Base-by-base conservation (phyloP, 1,140 invertebrate species). In the Heliconius himera region DNA sequence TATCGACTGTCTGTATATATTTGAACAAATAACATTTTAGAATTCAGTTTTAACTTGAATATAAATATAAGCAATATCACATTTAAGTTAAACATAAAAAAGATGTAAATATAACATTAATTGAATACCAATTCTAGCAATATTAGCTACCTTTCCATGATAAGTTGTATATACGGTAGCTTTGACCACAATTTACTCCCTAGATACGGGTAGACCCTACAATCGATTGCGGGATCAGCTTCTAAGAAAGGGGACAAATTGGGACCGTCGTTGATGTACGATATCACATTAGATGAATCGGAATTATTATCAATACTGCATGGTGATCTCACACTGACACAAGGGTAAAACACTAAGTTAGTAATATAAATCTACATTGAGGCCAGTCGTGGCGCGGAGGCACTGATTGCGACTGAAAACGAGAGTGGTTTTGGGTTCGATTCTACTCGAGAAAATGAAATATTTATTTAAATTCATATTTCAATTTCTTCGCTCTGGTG, bases 161-260 rank as follows among this genome's bases (percentile, higher is more conserved):
- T 75, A 60, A 26, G 60, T 60, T 26, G 66, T 16, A 60, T 20
- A 18, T 38, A 60, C 11, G 41, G 8, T 16, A 74, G 18, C 60
- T 60, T 41, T 29, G 20, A 60, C 74, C 54, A 66, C 74, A 75
- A 75, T 75, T 75, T 75, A 75, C 74, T 22, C 33, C 33, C 33
- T 29, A 75, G 74, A 75, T 75, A 75, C 54, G 74, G 74, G 74
- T 54, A 75, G 51, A 75, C 54, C 54, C 36, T 75, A 75, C 33
- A 66, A 75, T 75, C 54, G 74, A 75, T 75, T 75, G 74, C 51
- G 51, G 54, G 74, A 75, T 75, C 60, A 75, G 74, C 60, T 29
- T 26, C 60, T 66, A 66, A 66, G 60, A 66, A 60, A 74, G 54
- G 54, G 74, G 74, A 75, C 74, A 75, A 66, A 38, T 75, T 75